Percentiles rank a stretch among this genome's conserved stretches.
Evolutionary conservation across 2,888 invertebrate genomes (phyloP).

Genomic region (Diadegma fenestrale): DNA sequence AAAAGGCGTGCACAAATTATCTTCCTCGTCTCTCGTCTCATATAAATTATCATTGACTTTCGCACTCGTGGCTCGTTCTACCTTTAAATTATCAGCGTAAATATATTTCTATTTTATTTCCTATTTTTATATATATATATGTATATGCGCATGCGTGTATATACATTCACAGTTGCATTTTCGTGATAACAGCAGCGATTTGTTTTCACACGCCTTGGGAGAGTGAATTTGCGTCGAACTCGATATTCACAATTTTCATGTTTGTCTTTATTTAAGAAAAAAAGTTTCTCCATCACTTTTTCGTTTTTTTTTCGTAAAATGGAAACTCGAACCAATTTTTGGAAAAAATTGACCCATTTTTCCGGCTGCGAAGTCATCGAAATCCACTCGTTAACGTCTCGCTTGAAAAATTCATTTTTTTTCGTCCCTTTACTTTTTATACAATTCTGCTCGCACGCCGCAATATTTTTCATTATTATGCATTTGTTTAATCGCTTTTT

Average conservation of each 20-base stretch:
- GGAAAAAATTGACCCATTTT: neutral
- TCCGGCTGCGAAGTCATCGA: neutral
- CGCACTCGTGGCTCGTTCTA: constrained; percentile 42
- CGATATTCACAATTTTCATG: neutral
- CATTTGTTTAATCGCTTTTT: constrained; percentile 18
- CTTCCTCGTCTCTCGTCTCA: constrained; percentile 48
- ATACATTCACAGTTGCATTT: constrained; percentile 23
- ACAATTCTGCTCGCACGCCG: neutral
- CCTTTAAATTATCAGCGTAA: constrained; percentile 50
- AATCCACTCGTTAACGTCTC: neutral
- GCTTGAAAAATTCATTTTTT: neutral
- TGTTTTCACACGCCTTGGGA: neutral
- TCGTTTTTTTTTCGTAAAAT: neutral
- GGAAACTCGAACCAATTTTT: neutral
- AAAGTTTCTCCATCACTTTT: neutral
- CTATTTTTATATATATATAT: constrained; percentile 64
- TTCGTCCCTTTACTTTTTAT: neutral
- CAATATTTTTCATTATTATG: constrained; percentile 16
- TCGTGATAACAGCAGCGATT: constrained; percentile 38
- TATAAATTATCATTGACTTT: constrained; percentile 75
- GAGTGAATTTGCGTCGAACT: constrained; percentile 30
- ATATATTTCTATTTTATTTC: constrained; percentile 64
- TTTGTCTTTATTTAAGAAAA: neutral
- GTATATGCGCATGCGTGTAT: constrained; percentile 66
- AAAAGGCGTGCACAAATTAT: constrained; percentile 6